phyloP scores from a whole-genome alignment of 2,113 vertebrate species.

The Columba livia region DNA sequence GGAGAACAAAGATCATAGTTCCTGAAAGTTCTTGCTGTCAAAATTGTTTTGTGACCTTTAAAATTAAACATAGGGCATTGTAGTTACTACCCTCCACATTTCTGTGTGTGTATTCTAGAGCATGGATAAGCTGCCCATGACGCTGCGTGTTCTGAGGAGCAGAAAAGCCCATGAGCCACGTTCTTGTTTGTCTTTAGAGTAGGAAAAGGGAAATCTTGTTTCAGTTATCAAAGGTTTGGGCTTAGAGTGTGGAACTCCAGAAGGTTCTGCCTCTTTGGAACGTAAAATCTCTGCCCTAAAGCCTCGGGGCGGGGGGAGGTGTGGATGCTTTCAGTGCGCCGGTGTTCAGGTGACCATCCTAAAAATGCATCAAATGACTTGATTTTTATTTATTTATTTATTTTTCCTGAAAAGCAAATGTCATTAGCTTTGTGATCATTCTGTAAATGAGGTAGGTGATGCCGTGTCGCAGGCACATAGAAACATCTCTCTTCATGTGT shows the following conservation, averaged over 20 bases:
- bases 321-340: neutral
- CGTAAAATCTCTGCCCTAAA: neutral
- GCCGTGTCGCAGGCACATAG: too few species aligned
- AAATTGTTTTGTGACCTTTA: neutral
- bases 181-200: neutral
- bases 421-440: neutral
- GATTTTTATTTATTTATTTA: too few species aligned
- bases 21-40: neutral
- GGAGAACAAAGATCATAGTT: neutral
- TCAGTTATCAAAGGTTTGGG: neutral
- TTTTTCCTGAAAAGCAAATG: neutral
- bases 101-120: neutral
- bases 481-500: neutral
- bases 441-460: neutral
- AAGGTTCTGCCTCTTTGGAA: neutral
- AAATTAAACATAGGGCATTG: neutral
- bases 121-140: neutral
- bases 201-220: neutral
- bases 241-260: neutral
- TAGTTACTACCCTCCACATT: fast-evolving
- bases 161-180: neutral
- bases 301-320: too few species aligned
- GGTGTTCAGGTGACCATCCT: neutral
- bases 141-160: neutral
- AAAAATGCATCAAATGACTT: neutral